phyloP scores from a whole-genome alignment of 2,888 invertebrate species.

The Strigamia crassipes region DNA sequence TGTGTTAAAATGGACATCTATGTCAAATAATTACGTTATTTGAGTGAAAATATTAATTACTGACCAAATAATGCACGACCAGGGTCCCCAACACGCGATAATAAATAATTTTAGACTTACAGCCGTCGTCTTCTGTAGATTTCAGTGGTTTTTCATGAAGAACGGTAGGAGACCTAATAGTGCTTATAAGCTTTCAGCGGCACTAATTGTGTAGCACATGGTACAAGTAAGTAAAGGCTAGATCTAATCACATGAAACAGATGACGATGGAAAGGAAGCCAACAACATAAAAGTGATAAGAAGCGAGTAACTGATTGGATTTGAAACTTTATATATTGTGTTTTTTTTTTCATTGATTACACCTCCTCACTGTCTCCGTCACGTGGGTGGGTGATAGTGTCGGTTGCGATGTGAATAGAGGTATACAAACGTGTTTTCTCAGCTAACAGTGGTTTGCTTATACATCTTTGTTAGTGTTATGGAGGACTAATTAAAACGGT shows the following conservation, averaged over 20 bases:
- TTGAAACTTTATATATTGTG: neutral
- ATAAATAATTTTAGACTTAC: neutral
- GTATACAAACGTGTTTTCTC: neutral
- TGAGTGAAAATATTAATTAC: too few species aligned
- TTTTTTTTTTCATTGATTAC: neutral
- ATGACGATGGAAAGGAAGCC: constrained; percentile 16
- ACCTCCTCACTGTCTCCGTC: too few species aligned
- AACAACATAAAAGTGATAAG: constrained; percentile 5
- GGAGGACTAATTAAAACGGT: constrained; percentile 16
- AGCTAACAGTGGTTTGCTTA: constrained; percentile 6
- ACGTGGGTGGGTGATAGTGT: neutral
- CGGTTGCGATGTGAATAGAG: neutral
- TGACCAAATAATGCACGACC: too few species aligned
- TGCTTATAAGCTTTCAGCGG: neutral
- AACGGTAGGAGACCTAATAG: neutral
- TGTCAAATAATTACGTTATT: too few species aligned
- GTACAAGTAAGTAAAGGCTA: neutral
- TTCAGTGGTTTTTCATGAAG: neutral
- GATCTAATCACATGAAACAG: constrained; percentile 7
- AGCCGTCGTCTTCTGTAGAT: neutral
- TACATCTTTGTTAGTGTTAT: constrained; percentile 17
- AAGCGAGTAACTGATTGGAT: constrained; percentile 5
- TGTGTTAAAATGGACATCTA: too few species aligned
- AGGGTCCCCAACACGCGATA: too few species aligned
- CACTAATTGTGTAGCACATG: neutral